phyloP scores from a whole-genome alignment of 2,113 vertebrate genomes.

The Excalfactoria chinensis region DNA sequence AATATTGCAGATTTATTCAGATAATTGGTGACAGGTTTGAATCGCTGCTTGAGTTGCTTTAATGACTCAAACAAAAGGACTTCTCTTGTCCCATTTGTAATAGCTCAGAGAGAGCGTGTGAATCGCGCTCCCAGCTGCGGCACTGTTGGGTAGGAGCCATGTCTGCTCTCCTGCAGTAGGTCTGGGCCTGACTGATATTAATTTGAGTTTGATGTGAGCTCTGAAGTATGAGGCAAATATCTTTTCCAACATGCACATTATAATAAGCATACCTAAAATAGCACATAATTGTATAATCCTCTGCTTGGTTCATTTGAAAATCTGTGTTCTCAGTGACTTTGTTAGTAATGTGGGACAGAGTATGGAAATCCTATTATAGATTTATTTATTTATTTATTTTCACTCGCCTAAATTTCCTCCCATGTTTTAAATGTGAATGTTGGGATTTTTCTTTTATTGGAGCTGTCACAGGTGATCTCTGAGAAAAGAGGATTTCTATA shows the following conservation, averaged over 20 bases:
- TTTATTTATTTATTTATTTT: not conserved
- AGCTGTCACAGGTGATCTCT: conserved; percentile 68
- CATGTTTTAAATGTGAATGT: conserved; percentile 7
- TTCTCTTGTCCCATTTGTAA: not conserved
- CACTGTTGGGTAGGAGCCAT: not conserved
- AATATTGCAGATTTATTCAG: not conserved
- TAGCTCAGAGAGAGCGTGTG: not conserved
- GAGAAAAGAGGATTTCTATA: conserved; percentile 62
- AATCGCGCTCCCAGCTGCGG: fast-evolving
- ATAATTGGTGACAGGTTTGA: not conserved
- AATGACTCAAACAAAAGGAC: not conserved
- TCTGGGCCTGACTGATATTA: not conserved
- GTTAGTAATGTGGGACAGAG: not conserved
- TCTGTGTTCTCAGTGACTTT: not conserved
- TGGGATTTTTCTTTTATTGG: conserved; percentile 68
- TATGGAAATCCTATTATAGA: not conserved
- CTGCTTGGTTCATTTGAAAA: not conserved
- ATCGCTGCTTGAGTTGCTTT: not conserved
- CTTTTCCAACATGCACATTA: not conserved
- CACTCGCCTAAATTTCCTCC: not conserved
- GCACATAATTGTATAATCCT: not conserved
- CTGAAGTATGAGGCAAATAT: not conserved
- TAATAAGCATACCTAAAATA: not conserved
- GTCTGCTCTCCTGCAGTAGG: fast-evolving
- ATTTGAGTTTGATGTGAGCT: not conserved